Base-by-base conservation (phyloP, 2,888 invertebrate genomes). In the Coenonympha arcania region DNA sequence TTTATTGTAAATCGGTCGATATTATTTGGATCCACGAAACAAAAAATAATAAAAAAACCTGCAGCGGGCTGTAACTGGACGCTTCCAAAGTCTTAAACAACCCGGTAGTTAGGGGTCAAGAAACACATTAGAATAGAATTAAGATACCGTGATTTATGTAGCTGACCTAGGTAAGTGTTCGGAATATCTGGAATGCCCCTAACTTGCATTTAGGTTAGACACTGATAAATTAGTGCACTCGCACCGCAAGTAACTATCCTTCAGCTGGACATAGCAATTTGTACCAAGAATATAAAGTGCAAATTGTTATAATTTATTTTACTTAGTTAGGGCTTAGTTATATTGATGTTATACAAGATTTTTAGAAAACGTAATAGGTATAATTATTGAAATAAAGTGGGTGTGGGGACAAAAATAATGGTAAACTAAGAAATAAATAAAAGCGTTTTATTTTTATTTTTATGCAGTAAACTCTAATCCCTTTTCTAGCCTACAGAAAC, bases 181-280 rank as follows among this genome's bases (percentile, higher is more conserved):
- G 45, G 36, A 49, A 49, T 30, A 49, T 49, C 49, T 41, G 24
- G 22, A 42, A 49, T 45, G 41, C 30, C 33, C 36, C 37, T 30
- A 41, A 49, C 31, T 37, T 34, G 45, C 44, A 53, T 36, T 53
- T 31, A 37, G 49, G 33, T 36, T 41, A 41, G 49, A 53, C 41
- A 37, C 40, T 53, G 49, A 53, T 53, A 45, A 46, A 53, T 53
- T 49, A 45, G 49, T 30, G 20, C 24, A 42, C 24, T 48, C 31
- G 41, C 28, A 53, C 30, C 39, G 30, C 24, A 24, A 49, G 45
- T 24, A 46, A 33, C 47, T 31, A n/a, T 24, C 13, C 26, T 48
- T n/a, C n/a, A n/a, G 51, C 16, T 24, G 20, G 18, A 28, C 24
- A 28, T 28, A 28, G 18, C 13, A 45, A 11, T 28, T 11, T 20